Conservation (phyloP, 64 coral and sea anemone species). For the Montipora sp. region DNA sequence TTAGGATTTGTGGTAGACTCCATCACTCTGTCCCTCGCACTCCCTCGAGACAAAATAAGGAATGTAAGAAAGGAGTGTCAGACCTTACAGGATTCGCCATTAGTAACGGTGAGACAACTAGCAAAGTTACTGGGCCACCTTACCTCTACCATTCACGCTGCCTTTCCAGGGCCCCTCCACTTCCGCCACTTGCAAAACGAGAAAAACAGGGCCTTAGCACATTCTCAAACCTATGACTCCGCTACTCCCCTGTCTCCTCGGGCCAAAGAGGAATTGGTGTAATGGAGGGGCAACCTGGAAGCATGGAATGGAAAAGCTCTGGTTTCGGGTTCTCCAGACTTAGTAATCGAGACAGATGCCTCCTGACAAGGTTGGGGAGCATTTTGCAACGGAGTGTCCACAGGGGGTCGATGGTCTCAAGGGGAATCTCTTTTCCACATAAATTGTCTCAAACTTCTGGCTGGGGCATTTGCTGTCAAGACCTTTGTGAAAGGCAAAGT, state of each 20-base stretch:
- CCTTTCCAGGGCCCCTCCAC: constrained; percentile 70
- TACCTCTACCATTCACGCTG: constrained; percentile 76
- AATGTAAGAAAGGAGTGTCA: constrained; percentile 52
- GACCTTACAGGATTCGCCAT: constrained; percentile 12
- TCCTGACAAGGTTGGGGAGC: constrained; percentile 48
- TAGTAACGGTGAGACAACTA: constrained; percentile 49
- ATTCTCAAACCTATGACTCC: constrained; percentile 43
- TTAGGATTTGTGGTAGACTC: constrained; percentile 58
- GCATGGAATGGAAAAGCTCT: constrained; percentile 76
- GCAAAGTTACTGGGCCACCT: constrained; percentile 68
- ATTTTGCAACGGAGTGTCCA: constrained; percentile 68
- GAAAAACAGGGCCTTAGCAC: constrained; percentile 50
- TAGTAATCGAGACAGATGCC: constrained; percentile 76
- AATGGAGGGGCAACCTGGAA: constrained; percentile 76
- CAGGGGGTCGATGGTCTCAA: constrained; percentile 49
- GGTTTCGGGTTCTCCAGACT: constrained; percentile 29
- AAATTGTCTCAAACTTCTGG: constrained; percentile 62
- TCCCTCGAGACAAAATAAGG: constrained; percentile 62
- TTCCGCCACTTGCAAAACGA: constrained; percentile 53
- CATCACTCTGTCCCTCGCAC: constrained; percentile 29
- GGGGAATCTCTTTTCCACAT: constrained; percentile 57
- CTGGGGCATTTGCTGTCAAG: constrained; percentile 64
- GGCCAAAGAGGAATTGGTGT: constrained; percentile 69
- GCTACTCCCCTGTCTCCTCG: constrained; percentile 22
- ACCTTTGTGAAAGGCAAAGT: constrained; percentile 50